Evolutionary conservation across 2,113 vertebrate genomes (phyloP).

Genomic region (Mystacornis crossleyi): DNA sequence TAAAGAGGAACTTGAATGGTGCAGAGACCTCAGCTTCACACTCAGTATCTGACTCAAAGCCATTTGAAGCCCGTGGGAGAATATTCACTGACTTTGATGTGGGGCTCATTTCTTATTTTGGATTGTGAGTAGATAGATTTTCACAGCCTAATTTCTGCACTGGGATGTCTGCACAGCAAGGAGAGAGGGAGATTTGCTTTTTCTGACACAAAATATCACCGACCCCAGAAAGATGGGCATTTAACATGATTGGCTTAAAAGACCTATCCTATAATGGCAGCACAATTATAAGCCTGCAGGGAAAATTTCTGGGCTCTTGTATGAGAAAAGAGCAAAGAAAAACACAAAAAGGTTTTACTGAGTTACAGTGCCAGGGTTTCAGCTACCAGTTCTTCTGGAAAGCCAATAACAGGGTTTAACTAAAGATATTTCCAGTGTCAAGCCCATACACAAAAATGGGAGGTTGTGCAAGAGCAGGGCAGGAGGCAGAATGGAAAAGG

Average conservation of each 20-base stretch:
- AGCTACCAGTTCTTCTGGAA: constrained; percentile 16
- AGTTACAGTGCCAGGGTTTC: constrained; percentile 30
- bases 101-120: background rate
- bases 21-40: background rate
- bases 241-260: constrained; percentile 45
- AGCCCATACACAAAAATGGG: background rate
- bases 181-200: background rate
- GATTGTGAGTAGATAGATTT: background rate
- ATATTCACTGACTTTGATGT: background rate
- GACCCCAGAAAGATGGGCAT: constrained; percentile 7
- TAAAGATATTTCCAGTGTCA: background rate
- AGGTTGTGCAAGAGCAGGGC: background rate
- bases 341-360: constrained; percentile 36
- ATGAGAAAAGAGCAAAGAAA: constrained; percentile 9
- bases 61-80: background rate
- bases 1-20: background rate
- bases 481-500: background rate
- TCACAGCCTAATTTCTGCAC: background rate
- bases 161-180: background rate
- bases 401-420: constrained; percentile 21
- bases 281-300: constrained; percentile 54
- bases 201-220: background rate
- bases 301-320: constrained; percentile 54
- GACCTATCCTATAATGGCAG: constrained; percentile 19
- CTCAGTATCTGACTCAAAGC: background rate